Percentiles rank a stretch among this genome's conserved stretches.
phyloP scores from a whole-genome alignment of 1,140 invertebrate genomes.

The Phocides pigmalion region DNA sequence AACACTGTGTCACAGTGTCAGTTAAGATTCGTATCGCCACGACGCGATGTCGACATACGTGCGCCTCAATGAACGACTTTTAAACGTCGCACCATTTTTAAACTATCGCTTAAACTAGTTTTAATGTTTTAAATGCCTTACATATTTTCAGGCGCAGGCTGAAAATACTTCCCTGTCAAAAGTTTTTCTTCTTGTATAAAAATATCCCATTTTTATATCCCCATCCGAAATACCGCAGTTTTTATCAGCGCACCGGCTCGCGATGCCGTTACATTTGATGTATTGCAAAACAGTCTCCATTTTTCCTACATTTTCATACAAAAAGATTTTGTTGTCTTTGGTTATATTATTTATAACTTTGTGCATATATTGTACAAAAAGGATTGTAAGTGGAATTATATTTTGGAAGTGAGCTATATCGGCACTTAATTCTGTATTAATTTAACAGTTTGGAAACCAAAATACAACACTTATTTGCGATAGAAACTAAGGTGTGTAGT shows the following conservation, averaged over 20 bases:
- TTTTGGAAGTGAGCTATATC: too few relatives aligned
- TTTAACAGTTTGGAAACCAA: too few relatives aligned
- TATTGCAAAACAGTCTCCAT: constrained; percentile 12
- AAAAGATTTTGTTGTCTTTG: neutral
- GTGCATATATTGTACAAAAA: too few relatives aligned
- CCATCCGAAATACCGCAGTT: constrained; percentile 9
- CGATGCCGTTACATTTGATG: constrained; percentile 18
- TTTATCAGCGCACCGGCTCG: constrained; percentile 18
- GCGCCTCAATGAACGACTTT: neutral
- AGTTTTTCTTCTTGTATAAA: constrained; percentile 26
- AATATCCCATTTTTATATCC: constrained; percentile 22
- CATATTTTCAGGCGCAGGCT: constrained; percentile 9
- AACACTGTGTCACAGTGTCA: constrained; percentile 10
- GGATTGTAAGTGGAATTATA: too few relatives aligned
- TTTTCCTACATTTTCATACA: constrained; percentile 2
- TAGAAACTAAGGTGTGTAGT: too few relatives aligned
- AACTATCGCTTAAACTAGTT: constrained; percentile 13
- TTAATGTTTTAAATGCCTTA: constrained; percentile 11
- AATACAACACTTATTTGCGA: too few relatives aligned
- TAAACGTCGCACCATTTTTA: constrained; percentile 2
- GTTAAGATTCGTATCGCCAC: constrained; percentile 5
- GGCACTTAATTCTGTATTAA: too few relatives aligned
- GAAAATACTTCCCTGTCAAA: constrained; percentile 5
- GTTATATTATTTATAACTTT: neutral
- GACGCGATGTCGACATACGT: neutral